phyloP scores from a whole-genome alignment of 2,888 invertebrate genomes.

The Copidosoma aretas region DNA sequence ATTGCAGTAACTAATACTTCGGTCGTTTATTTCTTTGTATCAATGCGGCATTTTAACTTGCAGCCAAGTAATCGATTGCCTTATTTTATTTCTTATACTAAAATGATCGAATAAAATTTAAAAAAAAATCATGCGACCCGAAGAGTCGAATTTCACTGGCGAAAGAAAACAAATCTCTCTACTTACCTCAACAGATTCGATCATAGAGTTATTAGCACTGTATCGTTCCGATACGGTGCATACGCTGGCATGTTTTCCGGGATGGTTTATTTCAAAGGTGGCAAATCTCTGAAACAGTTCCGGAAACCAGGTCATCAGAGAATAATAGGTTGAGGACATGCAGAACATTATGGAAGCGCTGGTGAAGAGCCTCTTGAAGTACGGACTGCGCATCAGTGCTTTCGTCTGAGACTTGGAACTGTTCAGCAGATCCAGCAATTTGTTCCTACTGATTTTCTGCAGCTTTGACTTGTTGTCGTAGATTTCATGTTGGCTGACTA shows the following conservation, averaged over 20 bases:
- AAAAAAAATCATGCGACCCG: too few relatives aligned
- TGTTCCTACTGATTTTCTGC: neutral
- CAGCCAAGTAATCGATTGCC: too few relatives aligned
- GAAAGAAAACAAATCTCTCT: too few relatives aligned
- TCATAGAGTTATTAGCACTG: slow-evolving; percentile 1
- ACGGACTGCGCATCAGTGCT: slow-evolving; percentile 74
- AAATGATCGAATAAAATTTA: too few relatives aligned
- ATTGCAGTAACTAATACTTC: too few relatives aligned
- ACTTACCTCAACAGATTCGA: neutral
- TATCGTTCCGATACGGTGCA: slow-evolving; percentile 71
- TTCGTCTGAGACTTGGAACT: slow-evolving; percentile 67
- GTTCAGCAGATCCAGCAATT: slow-evolving; percentile 53
- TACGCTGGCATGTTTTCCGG: slow-evolving; percentile 73
- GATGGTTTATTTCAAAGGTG: slow-evolving; percentile 72
- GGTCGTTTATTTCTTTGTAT: too few relatives aligned
- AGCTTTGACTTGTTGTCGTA: slow-evolving; percentile 4
- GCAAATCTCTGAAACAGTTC: slow-evolving; percentile 82
- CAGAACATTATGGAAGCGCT: slow-evolving; percentile 83
- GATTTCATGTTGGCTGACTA: neutral
- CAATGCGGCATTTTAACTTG: too few relatives aligned
- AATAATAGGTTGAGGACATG: slow-evolving; percentile 84
- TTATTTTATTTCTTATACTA: too few relatives aligned
- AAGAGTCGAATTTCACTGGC: too few relatives aligned
- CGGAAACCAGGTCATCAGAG: slow-evolving; percentile 90
- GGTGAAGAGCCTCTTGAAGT: slow-evolving; percentile 74